These are phyloP conservation scores for Phengaris alcon DNA, from an alignment of 2,888 invertebrate species.

Conservation along the genomic window DNA sequence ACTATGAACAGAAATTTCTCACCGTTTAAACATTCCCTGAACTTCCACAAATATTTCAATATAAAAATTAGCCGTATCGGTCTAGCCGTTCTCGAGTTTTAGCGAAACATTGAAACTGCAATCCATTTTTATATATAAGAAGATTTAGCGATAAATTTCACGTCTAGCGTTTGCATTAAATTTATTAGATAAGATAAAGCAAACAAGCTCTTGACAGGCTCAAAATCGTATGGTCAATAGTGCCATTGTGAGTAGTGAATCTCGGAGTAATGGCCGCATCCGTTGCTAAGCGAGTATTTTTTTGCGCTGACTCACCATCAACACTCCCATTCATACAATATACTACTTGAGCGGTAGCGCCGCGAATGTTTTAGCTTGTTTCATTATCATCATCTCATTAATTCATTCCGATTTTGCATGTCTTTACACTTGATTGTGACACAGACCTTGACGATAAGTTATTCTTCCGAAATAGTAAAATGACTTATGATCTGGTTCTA, in stretches of 20 bases:
- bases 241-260: slow-evolving; percentile 48
- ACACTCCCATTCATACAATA: slow-evolving; percentile 57
- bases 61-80: too few species aligned
- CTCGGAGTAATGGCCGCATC: slow-evolving; percentile 75
- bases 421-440: not conserved
- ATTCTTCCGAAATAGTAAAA: not conserved
- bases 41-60: too few species aligned
- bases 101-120: too few species aligned
- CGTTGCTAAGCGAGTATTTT: slow-evolving; percentile 69
- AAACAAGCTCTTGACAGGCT: too few species aligned
- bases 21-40: too few species aligned
- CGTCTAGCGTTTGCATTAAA: too few species aligned
- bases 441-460: not conserved
- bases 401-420: not conserved
- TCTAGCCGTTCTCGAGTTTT: too few species aligned
- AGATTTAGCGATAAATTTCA: too few species aligned
- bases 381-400: slow-evolving; percentile 11
- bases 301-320: slow-evolving; percentile 70
- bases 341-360: slow-evolving; percentile 48
- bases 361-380: slow-evolving; percentile 41
- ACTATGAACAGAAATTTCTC: too few species aligned
- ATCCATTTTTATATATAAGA: too few species aligned
- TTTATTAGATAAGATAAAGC: too few species aligned
- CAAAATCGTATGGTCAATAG: slow-evolving; percentile 42
- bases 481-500: too few species aligned